Evolutionary conservation across 2,888 invertebrate species (phyloP).

Genomic region (Leistus spinibarbis): DNA sequence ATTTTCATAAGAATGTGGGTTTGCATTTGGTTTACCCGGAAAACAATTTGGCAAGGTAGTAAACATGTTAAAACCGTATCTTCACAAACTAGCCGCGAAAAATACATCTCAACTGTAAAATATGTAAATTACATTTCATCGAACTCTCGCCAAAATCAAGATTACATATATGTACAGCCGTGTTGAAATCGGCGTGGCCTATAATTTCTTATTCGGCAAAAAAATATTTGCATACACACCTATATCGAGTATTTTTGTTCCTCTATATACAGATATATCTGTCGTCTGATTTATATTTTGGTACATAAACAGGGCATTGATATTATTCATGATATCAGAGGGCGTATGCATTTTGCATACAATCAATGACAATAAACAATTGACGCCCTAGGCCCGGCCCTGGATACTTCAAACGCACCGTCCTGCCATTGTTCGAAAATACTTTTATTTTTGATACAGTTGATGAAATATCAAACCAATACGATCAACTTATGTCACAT

Average conservation of each 20-base stretch:
- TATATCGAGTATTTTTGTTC: not conserved
- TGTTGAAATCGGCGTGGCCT: not conserved
- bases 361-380: not conserved
- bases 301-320: not conserved
- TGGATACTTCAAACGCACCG: not conserved
- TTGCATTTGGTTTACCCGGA: no score
- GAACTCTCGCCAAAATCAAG: not conserved
- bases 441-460: not conserved
- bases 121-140: not conserved
- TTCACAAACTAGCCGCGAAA: no score
- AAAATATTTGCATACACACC: not conserved
- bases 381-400: not conserved
- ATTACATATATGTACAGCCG: not conserved
- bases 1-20: no score
- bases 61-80: not conserved
- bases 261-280: not conserved
- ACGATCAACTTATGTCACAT: not conserved
- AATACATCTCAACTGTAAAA: not conserved
- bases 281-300: not conserved
- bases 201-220: not conserved
- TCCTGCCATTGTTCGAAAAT: not conserved
- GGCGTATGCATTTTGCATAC: not conserved
- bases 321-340: not conserved
- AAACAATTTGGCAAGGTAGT: not conserved
- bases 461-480: not conserved